These are phyloP conservation scores for Globicephala melas DNA, from an alignment of 2,113 vertebrate species.

Conservation along the genomic window DNA sequence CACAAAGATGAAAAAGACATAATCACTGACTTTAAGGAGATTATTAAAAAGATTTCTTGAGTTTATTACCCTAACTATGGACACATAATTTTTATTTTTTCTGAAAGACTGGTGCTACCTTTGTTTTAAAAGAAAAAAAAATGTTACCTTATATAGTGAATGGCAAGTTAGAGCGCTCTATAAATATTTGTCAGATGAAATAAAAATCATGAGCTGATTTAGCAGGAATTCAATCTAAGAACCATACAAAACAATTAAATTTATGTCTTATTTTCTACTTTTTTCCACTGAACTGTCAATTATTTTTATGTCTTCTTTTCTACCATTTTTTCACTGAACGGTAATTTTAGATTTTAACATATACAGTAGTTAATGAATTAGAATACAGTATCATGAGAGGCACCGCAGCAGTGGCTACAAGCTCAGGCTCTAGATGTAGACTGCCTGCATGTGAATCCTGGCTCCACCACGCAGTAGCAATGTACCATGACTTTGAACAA, in stretches of 20 bases:
- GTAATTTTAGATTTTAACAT: background rate
- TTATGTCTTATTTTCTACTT: background rate
- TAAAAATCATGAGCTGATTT: background rate
- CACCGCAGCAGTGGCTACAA: background rate
- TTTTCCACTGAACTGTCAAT: background rate
- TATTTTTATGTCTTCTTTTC: background rate
- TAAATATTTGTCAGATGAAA: constrained; percentile 12
- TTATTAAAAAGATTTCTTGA: background rate
- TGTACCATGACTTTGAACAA: background rate
- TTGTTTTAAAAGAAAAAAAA: background rate
- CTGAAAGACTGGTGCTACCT: background rate
- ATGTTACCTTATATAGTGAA: background rate
- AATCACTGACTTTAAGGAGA: background rate
- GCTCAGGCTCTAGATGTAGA: background rate
- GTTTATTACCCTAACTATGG: background rate
- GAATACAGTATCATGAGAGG: background rate
- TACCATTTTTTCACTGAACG: background rate
- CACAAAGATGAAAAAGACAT: background rate
- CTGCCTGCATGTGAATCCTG: background rate
- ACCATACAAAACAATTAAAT: constrained; percentile 7
- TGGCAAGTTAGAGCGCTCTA: background rate
- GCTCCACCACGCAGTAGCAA: background rate
- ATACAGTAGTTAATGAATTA: background rate
- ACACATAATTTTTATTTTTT: constrained; percentile 6
- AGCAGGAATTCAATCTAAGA: background rate